These are phyloP conservation scores for Mimas tiliae DNA, from an alignment of 2,888 invertebrate genomes.

Conservation along the genomic window DNA sequence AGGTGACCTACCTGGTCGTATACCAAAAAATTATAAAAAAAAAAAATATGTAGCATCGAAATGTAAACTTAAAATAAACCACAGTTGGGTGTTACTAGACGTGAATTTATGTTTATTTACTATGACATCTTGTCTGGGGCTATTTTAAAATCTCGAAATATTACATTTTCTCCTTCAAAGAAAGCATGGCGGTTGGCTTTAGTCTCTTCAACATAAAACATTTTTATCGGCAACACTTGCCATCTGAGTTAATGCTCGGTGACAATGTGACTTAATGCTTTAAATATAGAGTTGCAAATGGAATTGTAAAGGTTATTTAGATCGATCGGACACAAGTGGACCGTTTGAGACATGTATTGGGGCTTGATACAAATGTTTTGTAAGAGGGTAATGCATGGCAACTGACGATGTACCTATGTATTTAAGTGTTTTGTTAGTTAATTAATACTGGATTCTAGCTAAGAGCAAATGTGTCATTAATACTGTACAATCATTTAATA, in stretches of 20 bases:
- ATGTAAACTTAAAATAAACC: not conserved
- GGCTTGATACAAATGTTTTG: constrained; percentile 43
- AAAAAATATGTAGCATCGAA: not conserved
- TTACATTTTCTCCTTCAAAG: constrained; percentile 45
- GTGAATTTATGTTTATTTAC: constrained; percentile 4
- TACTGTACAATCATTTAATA: not conserved
- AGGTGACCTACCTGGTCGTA: too few relatives aligned
- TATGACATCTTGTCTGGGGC: not conserved
- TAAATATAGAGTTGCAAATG: constrained; percentile 37
- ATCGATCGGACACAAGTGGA: constrained; percentile 54
- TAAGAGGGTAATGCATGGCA: constrained; percentile 31
- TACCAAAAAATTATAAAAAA: too few relatives aligned
- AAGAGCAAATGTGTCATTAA: not conserved
- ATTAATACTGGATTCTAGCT: not conserved
- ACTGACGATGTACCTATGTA: constrained; percentile 15
- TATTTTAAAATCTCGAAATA: constrained; percentile 48
- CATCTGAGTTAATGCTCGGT: constrained; percentile 19
- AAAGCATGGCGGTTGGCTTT: constrained; percentile 50
- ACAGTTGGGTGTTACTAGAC: not conserved
- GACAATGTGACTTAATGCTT: constrained; percentile 32
- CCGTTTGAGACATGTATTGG: constrained; percentile 50
- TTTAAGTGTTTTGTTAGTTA: constrained; percentile 1
- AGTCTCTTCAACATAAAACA: constrained; percentile 55
- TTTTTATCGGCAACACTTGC: constrained; percentile 54
- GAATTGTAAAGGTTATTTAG: constrained; percentile 36